Base-by-base conservation (phyloP, 2,888 invertebrate species). In the Cataglyphis albicans region DNA sequence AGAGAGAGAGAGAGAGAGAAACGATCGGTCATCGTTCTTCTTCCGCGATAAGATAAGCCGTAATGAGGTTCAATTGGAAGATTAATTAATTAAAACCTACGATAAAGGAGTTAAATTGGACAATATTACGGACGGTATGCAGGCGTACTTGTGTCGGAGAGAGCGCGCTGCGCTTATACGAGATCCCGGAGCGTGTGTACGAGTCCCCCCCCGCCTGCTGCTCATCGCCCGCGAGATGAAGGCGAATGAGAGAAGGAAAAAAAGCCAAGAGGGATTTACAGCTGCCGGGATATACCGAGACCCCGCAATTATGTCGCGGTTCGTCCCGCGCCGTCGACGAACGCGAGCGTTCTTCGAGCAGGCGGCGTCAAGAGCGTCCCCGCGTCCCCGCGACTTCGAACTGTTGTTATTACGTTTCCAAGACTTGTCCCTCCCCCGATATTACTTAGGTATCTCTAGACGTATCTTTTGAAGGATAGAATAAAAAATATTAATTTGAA, bases 31-130 rank as follows among this genome's bases (percentile, higher is more conserved):
- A 10, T 32, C 44, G 74, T 25, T 18, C 61, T 59, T 59, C 67
- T 52, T 52, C 82, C 87, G 89, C 90, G 90, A 90, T 90, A 90
- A 90, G 90, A 89, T 89, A 90, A 89, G 86, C 83, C 87, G 91
- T 91, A 92, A 93, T 92, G 87, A 93, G 92, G 89, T 88, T 91
- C 92, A 93, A 93, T 93, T 93, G 92, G 89, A 90, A 91, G 92
- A 92, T 93, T 92, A 93, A 93, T 93, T 92, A 93, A 93, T 92
- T 90, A 91, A 92, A 91, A 89, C 87, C 91, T 91, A 91, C 89
- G 90, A 84, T 38, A 80, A 88, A 91, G 91, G 90, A 90, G 91
- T 90, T 92, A 92, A 92, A 93, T 93, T 93, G 92, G 91, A 89
- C 90, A 48, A 91, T 91, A 92, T 93, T 91, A 88, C 89, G 88